phyloP scores from a whole-genome alignment of 2,113 vertebrate species.

The Lepus americanus region DNA sequence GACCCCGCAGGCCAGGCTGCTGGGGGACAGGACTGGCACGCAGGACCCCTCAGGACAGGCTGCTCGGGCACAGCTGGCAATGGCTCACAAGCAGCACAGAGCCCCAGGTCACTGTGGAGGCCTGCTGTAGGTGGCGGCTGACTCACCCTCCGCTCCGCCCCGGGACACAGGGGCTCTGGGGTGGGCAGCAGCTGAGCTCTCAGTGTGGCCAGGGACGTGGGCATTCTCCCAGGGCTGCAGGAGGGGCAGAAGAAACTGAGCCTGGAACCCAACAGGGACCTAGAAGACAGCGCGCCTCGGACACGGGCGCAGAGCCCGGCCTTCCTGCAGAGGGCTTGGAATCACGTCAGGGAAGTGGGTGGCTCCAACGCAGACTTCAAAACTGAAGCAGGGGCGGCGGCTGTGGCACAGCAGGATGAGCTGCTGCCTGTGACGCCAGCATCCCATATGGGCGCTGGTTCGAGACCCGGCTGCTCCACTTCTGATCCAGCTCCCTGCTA shows the following conservation, averaged over 20 bases:
- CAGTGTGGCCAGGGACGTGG: background rate
- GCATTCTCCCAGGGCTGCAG: background rate
- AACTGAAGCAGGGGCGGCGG: too few relatives aligned
- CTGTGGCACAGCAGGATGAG: too few relatives aligned
- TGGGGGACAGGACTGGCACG: background rate
- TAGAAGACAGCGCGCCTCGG: rapidly evolving
- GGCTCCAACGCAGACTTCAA: too few relatives aligned
- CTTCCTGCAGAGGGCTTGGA: rapidly evolving
- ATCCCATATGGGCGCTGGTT: too few relatives aligned
- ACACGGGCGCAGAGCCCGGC: rapidly evolving
- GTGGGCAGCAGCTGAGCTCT: rapidly evolving
- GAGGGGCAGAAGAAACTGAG: rapidly evolving
- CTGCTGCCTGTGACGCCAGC: too few relatives aligned
- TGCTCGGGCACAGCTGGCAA: background rate
- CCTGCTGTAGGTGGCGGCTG: too few relatives aligned
- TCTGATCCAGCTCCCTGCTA: too few relatives aligned
- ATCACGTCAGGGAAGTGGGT: rapidly evolving
- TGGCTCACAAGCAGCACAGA: background rate
- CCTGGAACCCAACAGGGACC: background rate
- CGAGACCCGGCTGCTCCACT: too few relatives aligned
- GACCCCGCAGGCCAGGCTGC: rapidly evolving
- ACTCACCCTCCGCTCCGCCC: too few relatives aligned
- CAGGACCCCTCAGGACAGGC: too few relatives aligned
- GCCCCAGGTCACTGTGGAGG: background rate
- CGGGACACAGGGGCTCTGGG: rapidly evolving